phyloP scores from a whole-genome alignment of 35 echinoderm and acorn worm species.

The Holothuria glaberrima region DNA sequence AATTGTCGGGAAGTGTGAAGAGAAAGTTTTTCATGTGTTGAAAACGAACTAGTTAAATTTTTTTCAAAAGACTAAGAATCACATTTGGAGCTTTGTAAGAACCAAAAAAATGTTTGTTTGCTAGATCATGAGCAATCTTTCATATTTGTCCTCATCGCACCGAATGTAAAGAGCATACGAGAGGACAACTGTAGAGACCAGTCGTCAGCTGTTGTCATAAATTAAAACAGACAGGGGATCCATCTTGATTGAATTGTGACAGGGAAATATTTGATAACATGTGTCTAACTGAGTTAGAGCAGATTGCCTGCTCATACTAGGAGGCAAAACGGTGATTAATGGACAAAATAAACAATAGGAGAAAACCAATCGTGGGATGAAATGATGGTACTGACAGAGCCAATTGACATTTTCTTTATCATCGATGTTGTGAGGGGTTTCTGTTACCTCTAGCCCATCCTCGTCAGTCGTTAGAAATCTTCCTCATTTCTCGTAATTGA shows the following conservation, averaged over 20 bases:
- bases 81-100: too few species aligned
- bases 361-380: slow-evolving; percentile 2
- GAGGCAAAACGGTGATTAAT: slow-evolving; percentile 37
- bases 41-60: too few species aligned
- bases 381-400: slow-evolving; percentile 17
- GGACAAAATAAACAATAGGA: slow-evolving; percentile 13
- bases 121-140: too few species aligned
- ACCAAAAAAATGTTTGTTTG: too few species aligned
- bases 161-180: too few species aligned
- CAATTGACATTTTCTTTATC: slow-evolving; percentile 39
- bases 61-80: too few species aligned
- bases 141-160: too few species aligned
- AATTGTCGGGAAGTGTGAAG: too few species aligned
- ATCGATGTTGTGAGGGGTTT: slow-evolving; percentile 21
- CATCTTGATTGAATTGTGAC: slow-evolving; percentile 35
- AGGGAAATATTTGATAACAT: slow-evolving; percentile 42
- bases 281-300: slow-evolving; percentile 43
- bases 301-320: slow-evolving; percentile 8
- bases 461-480: slow-evolving; percentile 44
- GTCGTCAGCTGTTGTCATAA: slow-evolving; percentile 14
- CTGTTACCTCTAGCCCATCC: slow-evolving; percentile 36
- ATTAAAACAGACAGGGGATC: slow-evolving; percentile 5
- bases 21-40: too few species aligned
- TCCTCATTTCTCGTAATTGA: slow-evolving; percentile 46
- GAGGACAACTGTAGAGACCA: neutral